Evolutionary conservation across 2,797 vertebrate genomes (phyloP).

Genomic region (Natrix natrix): DNA sequence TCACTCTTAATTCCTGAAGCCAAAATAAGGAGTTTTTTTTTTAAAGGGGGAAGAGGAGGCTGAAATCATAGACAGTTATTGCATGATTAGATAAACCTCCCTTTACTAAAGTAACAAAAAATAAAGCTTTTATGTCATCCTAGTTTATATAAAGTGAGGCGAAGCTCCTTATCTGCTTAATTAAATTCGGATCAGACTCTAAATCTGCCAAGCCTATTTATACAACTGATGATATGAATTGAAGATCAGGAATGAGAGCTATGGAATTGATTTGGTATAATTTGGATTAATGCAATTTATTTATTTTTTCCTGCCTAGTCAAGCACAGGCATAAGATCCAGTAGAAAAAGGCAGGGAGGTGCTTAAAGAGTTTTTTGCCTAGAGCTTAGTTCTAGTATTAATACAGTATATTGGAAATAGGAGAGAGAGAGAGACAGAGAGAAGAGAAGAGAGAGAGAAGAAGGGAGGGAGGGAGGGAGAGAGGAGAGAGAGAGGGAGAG

Average conservation of each 20-base stretch:
- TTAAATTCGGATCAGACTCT: not conserved
- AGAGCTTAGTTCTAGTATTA: not conserved
- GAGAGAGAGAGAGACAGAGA: not conserved
- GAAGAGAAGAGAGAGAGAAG: rapidly evolving
- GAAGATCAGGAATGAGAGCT: not conserved
- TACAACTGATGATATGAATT: not conserved
- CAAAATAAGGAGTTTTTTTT: not conserved
- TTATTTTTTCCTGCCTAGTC: not conserved
- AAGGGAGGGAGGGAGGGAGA: rapidly evolving
- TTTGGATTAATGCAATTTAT: not conserved
- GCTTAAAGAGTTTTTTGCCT: not conserved
- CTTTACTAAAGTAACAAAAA: not conserved
- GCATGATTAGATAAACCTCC: not conserved
- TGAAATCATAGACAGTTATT: not conserved
- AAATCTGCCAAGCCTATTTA: not conserved
- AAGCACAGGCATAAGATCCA: not conserved
- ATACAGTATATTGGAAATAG: not conserved
- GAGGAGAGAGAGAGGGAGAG: rapidly evolving
- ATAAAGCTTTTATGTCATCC: not conserved
- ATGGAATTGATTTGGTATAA: not conserved
- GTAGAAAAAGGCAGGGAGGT: not conserved
- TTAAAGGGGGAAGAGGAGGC: not conserved
- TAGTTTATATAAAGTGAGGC: not conserved
- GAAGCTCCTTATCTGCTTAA: not conserved
- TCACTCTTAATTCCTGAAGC: not conserved